Base-by-base conservation (phyloP, 2,797 vertebrate genomes). In the Phrynocephalus guinanensis region DNA sequence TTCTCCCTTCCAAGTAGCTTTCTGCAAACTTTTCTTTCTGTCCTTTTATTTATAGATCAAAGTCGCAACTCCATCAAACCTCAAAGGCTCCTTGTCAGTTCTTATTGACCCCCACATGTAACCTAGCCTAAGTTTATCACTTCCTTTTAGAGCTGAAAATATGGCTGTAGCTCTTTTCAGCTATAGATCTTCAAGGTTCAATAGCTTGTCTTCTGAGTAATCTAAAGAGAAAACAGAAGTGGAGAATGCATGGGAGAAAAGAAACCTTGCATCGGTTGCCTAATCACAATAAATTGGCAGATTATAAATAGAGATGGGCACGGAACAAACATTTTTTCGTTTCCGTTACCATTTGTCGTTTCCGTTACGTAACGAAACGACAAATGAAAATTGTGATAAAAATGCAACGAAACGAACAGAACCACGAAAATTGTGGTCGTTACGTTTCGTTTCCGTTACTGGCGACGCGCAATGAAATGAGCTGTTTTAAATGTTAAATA, bases 11-110 rank as follows among this genome's bases (percentile, higher is more conserved):
- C 81, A 87, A 85, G 38, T 5, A 81, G n/a, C 26, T 93, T 92
- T 93, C 91, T 30, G 86, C 56, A 93, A 84, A 52, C 30, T 82
- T 86, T 94, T 1, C 1, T 1, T 85, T 86, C 10, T 84, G 90
- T 75, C 18, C 91, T 91, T 88, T 89, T 91, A 71, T 82, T 89
- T 94, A 88, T 79, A 87, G 71, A 82, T 85, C 24, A 95, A 95
- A 90, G 90, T 33, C 72, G 38, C 0, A 88, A 6, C 5, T 90
- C 85, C 91, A 73, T 82, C 77, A 93, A 91, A 92, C 85, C 87
- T 91, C 0, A 0, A 88, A 95, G 44, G 70, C 15, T 3, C 24
- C 71, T 87, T 90, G 77, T 48, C 28, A 90, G 67, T 68, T 79
- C 1, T 1, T 87, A 72, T 76, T 88, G 78, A 90, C 33, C 81